Percentiles rank a stretch among this genome's conserved stretches.
phyloP scores from a whole-genome alignment of 2,113 vertebrate species.

The Ondatra zibethicus region DNA sequence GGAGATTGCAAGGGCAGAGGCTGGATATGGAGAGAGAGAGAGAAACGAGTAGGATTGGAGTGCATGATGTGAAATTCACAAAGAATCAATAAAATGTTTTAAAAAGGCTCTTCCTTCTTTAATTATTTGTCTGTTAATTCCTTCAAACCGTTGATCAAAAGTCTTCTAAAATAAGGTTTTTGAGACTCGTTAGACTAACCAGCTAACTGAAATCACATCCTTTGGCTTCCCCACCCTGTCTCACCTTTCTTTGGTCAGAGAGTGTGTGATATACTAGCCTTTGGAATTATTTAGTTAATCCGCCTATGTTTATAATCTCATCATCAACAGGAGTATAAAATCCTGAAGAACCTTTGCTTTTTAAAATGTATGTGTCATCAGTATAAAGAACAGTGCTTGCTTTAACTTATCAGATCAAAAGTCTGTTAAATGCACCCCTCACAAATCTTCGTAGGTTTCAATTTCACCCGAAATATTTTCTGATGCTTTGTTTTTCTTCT shows the following conservation, averaged over 20 bases:
- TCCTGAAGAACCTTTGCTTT: not conserved
- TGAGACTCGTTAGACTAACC: not conserved
- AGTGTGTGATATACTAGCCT: not conserved
- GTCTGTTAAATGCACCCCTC: not conserved
- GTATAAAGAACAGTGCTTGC: not conserved
- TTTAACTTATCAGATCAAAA: not conserved
- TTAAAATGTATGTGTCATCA: not conserved
- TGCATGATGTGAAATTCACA: too few relatives aligned
- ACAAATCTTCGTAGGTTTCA: not conserved
- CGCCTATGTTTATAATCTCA: not conserved
- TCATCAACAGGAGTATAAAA: not conserved
- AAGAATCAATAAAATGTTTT: too few relatives aligned
- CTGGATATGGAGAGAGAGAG: too few relatives aligned
- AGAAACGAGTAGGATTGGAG: too few relatives aligned
- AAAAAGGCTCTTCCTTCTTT: not conserved
- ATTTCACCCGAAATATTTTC: slow-evolving; percentile 29
- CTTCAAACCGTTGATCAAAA: slow-evolving; percentile 22
- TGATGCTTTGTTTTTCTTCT: not conserved
- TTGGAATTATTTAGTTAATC: not conserved
- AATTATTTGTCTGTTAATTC: not conserved
- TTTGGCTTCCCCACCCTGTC: not conserved
- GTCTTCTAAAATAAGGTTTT: not conserved
- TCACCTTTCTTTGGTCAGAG: slow-evolving; percentile 8
- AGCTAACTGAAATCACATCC: not conserved
- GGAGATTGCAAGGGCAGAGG: too few relatives aligned